Evolutionary conservation across 1,140 invertebrate genomes (phyloP).

Genomic region (Cephus cinctus): DNA sequence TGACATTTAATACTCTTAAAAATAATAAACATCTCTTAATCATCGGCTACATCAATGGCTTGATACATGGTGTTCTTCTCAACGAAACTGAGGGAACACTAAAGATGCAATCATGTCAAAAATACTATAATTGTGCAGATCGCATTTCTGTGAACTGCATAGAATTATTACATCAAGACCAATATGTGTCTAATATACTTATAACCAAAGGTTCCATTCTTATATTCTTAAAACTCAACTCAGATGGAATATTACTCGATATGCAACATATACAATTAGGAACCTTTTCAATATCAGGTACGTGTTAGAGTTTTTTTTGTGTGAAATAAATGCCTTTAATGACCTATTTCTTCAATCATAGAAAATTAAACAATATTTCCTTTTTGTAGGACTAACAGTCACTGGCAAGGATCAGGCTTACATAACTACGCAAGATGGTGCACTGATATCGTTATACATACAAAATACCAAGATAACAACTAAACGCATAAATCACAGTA

Average conservation of each 20-base stretch:
- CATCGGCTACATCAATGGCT: slow-evolving; percentile 41
- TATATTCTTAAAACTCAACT: slow-evolving; percentile 24
- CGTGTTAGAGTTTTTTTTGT: too few relatives aligned
- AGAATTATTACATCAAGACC: slow-evolving; percentile 19
- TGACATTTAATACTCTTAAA: slow-evolving; percentile 34
- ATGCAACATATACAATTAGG: not conserved
- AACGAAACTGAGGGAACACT: slow-evolving; percentile 17
- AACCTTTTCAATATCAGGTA: slow-evolving; percentile 36
- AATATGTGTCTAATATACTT: slow-evolving; percentile 22
- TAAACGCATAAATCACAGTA: slow-evolving; percentile 22
- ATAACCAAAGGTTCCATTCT: slow-evolving; percentile 30
- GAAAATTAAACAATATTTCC: slow-evolving; percentile 3
- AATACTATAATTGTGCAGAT: slow-evolving; percentile 32
- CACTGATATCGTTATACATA: slow-evolving; percentile 22
- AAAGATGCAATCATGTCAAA: slow-evolving; percentile 10
- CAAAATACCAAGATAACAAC: slow-evolving; percentile 15
- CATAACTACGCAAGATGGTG: slow-evolving; percentile 37
- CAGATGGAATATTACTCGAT: slow-evolving; percentile 8
- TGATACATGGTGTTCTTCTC: slow-evolving; percentile 30
- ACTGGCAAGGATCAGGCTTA: slow-evolving; percentile 25
- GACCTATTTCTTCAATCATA: slow-evolving; percentile 1
- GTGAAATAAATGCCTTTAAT: slow-evolving; percentile 3
- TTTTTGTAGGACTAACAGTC: slow-evolving; percentile 29
- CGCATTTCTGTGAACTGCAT: slow-evolving; percentile 30
- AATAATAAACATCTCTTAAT: slow-evolving; percentile 29